Evolutionary conservation across 2,888 invertebrate genomes (phyloP).

Genomic region (Ennomos fuscantarius): DNA sequence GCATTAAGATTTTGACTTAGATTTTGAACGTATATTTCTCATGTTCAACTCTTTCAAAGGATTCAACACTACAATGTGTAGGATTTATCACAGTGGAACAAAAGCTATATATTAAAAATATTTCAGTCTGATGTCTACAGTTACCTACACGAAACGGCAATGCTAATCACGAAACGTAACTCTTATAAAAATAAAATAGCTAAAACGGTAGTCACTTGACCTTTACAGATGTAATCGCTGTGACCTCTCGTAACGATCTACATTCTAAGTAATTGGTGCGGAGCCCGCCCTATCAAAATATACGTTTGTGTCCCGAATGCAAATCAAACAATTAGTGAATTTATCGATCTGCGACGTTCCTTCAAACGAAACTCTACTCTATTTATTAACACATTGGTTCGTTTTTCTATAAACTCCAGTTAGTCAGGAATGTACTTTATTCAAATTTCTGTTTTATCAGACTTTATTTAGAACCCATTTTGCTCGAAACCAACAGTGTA

Average conservation of each 20-base stretch:
- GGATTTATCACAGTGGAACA: too few species aligned
- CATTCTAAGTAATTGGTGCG: slow-evolving; percentile 37
- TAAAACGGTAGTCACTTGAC: slow-evolving; percentile 27
- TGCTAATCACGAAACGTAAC: slow-evolving; percentile 8
- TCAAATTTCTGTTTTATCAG: slow-evolving; percentile 16
- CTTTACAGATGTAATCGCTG: slow-evolving; percentile 33
- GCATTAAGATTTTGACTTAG: too few species aligned
- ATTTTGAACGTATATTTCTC: too few species aligned
- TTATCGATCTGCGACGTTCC: slow-evolving; percentile 34
- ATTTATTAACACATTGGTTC: not conserved
- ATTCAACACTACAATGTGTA: too few species aligned
- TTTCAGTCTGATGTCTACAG: too few species aligned
- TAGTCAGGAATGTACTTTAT: slow-evolving; percentile 2
- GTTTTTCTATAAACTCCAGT: not conserved
- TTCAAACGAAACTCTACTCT: slow-evolving; percentile 39
- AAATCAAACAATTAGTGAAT: slow-evolving; percentile 63
- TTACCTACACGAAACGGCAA: not conserved
- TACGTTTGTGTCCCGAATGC: slow-evolving; percentile 49
- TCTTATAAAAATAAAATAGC: slow-evolving; percentile 10
- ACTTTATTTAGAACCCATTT: slow-evolving; percentile 25
- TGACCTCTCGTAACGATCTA: slow-evolving; percentile 20
- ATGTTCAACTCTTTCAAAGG: too few species aligned
- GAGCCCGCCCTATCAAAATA: slow-evolving; percentile 31
- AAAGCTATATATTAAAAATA: too few species aligned
- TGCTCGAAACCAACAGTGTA: not conserved